Conservation (phyloP, 2,888 invertebrate species). For the Tridacna crocea region DNA sequence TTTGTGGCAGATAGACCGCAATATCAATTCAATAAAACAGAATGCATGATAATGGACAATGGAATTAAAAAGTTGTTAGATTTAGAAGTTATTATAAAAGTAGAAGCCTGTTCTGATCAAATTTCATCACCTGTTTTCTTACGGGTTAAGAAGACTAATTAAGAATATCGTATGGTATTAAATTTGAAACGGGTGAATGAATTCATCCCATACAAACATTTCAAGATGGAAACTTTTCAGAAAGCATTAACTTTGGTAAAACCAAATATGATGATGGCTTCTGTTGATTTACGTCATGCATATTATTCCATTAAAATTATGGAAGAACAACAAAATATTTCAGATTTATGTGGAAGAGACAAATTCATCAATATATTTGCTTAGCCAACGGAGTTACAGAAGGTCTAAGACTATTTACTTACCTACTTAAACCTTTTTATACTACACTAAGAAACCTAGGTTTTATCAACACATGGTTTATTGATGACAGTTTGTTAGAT, state of each 20-base stretch:
- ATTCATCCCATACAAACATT: too few species aligned
- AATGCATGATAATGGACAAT: constrained; percentile 13
- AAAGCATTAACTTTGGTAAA: constrained; percentile 15
- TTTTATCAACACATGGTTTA: background rate
- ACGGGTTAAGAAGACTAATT: constrained; percentile 48
- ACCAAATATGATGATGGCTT: constrained; percentile 25
- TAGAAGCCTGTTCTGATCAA: constrained; percentile 23
- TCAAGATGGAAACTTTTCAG: background rate
- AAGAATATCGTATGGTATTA: constrained; percentile 46
- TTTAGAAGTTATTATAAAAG: constrained; percentile 19
- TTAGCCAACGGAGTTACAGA: background rate
- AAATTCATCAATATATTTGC: background rate
- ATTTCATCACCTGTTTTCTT: constrained; percentile 54
- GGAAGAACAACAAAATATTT: background rate
- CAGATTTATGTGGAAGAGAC: background rate
- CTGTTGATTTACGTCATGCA: constrained; percentile 30
- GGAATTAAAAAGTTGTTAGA: constrained; percentile 17
- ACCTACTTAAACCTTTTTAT: constrained; percentile 1
- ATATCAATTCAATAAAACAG: background rate
- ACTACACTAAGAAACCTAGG: background rate
- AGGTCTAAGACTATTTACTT: background rate
- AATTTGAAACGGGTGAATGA: constrained; percentile 47
- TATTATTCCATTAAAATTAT: background rate
- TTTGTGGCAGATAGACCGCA: constrained; percentile 5
- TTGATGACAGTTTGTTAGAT: constrained; percentile 40